Conservation (phyloP, 2,888 invertebrate species). For the Xylota sylvarum region DNA sequence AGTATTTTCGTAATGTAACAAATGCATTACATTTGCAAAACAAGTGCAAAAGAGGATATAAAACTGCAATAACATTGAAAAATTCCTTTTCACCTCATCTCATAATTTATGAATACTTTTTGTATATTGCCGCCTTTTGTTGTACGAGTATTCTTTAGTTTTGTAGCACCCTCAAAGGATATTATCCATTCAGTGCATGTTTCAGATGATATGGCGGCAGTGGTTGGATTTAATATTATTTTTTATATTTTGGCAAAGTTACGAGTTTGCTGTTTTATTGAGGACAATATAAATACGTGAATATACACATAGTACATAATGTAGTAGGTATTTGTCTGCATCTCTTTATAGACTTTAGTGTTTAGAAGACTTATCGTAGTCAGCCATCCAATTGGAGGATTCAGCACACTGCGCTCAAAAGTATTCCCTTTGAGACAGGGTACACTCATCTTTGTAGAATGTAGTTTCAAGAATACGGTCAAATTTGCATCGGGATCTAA, state of each 20-base stretch:
- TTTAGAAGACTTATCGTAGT: too few relatives aligned
- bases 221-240: background rate
- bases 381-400: too few relatives aligned
- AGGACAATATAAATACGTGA: background rate
- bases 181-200: conserved; percentile 20
- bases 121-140: background rate
- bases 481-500: too few relatives aligned
- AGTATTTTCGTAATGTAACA: background rate
- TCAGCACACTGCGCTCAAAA: too few relatives aligned
- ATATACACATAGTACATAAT: too few relatives aligned
- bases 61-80: conserved; percentile 26
- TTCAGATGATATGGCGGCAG: background rate
- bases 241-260: background rate
- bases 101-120: background rate
- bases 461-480: too few relatives aligned
- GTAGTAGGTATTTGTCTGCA: too few relatives aligned
- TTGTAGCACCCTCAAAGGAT: conserved; percentile 12
- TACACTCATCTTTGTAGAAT: too few relatives aligned
- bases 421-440: too few relatives aligned
- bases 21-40: conserved; percentile 25
- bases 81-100: conserved; percentile 20
- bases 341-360: too few relatives aligned
- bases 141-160: background rate
- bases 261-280: background rate
- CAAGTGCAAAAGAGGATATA: conserved; percentile 23